Percentiles rank a stretch among this genome's conserved stretches.
Conservation (phyloP, 2,888 invertebrate species). For the Dynastes grantii region DNA sequence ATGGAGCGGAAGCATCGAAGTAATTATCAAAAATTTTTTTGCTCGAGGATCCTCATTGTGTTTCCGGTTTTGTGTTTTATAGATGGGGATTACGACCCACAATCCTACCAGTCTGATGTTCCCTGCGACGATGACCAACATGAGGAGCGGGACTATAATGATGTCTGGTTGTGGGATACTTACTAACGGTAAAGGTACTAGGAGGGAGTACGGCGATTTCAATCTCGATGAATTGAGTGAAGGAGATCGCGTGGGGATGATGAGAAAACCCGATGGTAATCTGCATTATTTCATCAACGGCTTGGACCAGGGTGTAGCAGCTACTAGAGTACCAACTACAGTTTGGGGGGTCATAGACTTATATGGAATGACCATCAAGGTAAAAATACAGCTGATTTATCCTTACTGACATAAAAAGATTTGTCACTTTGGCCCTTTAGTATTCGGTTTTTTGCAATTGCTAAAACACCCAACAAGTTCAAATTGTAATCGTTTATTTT, state of each 20-base stretch:
- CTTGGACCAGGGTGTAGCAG: slow-evolving; percentile 92
- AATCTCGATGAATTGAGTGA: slow-evolving; percentile 95
- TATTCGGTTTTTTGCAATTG: too few species aligned
- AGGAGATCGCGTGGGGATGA: slow-evolving; percentile 94
- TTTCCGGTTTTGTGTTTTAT: slow-evolving; percentile 46
- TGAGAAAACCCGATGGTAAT: slow-evolving; percentile 87
- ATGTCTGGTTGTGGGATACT: slow-evolving; percentile 98
- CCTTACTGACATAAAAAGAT: too few species aligned
- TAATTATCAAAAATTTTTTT: slow-evolving; percentile 59
- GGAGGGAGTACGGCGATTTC: slow-evolving; percentile 93
- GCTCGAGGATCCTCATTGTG: neutral
- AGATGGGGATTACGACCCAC: slow-evolving; percentile 94
- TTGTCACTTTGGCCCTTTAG: too few species aligned
- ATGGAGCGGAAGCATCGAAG: slow-evolving; percentile 95
- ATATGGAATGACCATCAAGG: slow-evolving; percentile 95
- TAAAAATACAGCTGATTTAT: slow-evolving; percentile 56
- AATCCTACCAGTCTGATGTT: slow-evolving; percentile 92
- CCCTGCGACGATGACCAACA: slow-evolving; percentile 98
- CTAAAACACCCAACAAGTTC: too few species aligned
- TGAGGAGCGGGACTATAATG: slow-evolving; percentile 93
- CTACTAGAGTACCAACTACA: slow-evolving; percentile 83
- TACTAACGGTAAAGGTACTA: slow-evolving; percentile 95
- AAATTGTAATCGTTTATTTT: too few species aligned
- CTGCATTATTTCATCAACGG: slow-evolving; percentile 96
- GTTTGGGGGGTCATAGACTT: slow-evolving; percentile 97